phyloP scores from a whole-genome alignment of 2,888 invertebrate species.

The Coelopa pilipes region DNA sequence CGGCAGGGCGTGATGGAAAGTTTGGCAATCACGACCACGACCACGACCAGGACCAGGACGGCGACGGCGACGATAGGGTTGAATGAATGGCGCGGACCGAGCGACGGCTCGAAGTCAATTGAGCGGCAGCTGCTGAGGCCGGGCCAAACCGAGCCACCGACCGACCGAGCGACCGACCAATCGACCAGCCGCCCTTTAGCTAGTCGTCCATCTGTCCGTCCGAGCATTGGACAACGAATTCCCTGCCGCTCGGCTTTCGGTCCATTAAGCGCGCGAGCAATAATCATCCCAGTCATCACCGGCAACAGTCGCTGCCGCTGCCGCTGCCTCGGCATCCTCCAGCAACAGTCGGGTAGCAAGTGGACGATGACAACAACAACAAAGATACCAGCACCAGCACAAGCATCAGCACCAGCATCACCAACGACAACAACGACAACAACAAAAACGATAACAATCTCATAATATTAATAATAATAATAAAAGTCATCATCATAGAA shows the following conservation, averaged over 20 bases:
- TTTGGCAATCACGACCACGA: neutral
- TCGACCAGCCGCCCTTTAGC: too few species aligned
- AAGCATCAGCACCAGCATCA: neutral
- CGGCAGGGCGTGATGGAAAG: slow-evolving; percentile 1
- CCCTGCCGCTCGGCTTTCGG: slow-evolving; percentile 25
- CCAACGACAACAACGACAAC: too few species aligned
- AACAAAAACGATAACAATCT: slow-evolving; percentile 25
- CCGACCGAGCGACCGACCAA: too few species aligned
- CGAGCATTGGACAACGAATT: neutral
- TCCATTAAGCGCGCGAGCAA: slow-evolving; percentile 35
- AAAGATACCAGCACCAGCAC: slow-evolving; percentile 8
- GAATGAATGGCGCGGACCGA: neutral
- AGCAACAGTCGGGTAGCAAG: slow-evolving; percentile 34
- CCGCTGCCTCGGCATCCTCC: slow-evolving; percentile 34
- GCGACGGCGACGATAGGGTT: slow-evolving; percentile 10
- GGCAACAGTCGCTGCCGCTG: slow-evolving; percentile 3
- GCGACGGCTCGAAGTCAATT: slow-evolving; percentile 25
- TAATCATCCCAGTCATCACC: slow-evolving; percentile 3
- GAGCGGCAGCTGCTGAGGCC: neutral
- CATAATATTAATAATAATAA: slow-evolving; percentile 53
- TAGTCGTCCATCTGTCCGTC: slow-evolving; percentile 1
- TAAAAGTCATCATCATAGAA: slow-evolving; percentile 59
- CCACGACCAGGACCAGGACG: neutral
- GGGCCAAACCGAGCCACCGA: neutral
- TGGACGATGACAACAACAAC: slow-evolving; percentile 34